phyloP scores from a whole-genome alignment of 1,140 invertebrate genomes.

The Hermatobates lingyangjiaoensis region DNA sequence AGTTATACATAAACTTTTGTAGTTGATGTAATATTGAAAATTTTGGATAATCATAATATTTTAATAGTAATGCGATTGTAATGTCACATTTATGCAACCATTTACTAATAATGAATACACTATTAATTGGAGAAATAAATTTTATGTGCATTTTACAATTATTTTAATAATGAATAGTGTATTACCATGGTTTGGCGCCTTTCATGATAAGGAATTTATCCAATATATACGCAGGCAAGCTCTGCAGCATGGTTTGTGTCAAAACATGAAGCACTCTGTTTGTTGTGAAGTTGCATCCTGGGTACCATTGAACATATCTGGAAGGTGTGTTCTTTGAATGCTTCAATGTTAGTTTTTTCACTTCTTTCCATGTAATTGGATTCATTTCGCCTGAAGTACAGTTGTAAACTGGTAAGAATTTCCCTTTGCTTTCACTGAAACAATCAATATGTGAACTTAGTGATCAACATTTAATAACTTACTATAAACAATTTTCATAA shows the following conservation, averaged over 20 bases:
- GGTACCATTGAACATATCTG: conserved; percentile 73
- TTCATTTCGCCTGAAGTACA: conserved; percentile 72
- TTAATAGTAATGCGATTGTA: no score
- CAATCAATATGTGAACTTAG: no score
- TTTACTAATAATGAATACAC: neutral
- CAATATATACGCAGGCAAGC: conserved; percentile 56
- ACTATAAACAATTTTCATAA: no score
- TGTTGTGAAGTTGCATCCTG: conserved; percentile 56
- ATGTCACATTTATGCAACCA: neutral
- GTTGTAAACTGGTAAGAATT: conserved; percentile 57
- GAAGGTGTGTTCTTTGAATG: conserved; percentile 53
- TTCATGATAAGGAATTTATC: conserved; percentile 47
- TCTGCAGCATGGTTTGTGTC: conserved; percentile 48
- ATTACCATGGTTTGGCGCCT: conserved; percentile 61
- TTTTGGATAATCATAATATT: no score
- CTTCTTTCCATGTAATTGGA: conserved; percentile 64
- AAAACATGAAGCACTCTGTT: conserved; percentile 49
- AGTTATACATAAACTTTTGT: no score
- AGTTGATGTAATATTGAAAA: no score
- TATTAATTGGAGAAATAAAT: conserved; percentile 20
- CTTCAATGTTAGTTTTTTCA: conserved; percentile 43
- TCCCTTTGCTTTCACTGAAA: no score
- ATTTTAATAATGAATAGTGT: no score
- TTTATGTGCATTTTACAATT: no score
- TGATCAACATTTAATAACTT: no score